Conservation (phyloP, 1,140 invertebrate species). For the Drosophila sproati region DNA sequence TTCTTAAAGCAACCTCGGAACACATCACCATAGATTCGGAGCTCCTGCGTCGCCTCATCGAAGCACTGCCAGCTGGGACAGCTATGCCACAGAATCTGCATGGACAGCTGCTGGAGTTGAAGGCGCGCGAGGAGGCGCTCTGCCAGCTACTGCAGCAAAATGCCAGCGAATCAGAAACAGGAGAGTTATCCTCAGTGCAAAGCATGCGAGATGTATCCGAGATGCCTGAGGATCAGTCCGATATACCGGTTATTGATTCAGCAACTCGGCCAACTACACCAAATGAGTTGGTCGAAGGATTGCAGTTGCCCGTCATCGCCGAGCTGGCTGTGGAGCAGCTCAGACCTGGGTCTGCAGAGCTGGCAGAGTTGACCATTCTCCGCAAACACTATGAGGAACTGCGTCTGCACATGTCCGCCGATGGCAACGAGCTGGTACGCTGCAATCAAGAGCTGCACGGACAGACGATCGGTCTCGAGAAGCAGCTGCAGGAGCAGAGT, state of each 20-base stretch:
- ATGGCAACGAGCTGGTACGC: slow-evolving; percentile 55
- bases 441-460: slow-evolving; percentile 58
- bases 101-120: slow-evolving; percentile 85
- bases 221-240: slow-evolving; percentile 47
- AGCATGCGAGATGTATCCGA: slow-evolving; percentile 72
- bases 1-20: slow-evolving; percentile 69
- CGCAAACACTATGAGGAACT: slow-evolving; percentile 75
- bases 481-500: slow-evolving; percentile 50
- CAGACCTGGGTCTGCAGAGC: slow-evolving; percentile 24
- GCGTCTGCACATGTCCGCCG: slow-evolving; percentile 63
- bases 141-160: slow-evolving; percentile 77
- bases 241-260: slow-evolving; percentile 41
- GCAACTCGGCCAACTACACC: slow-evolving; percentile 72
- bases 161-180: slow-evolving; percentile 57
- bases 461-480: slow-evolving; percentile 50
- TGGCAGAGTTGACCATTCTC: slow-evolving; percentile 54
- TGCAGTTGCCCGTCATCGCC: slow-evolving; percentile 53
- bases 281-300: slow-evolving; percentile 43
- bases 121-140: slow-evolving; percentile 87
- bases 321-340: slow-evolving; percentile 9
- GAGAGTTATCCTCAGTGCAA: slow-evolving; percentile 72
- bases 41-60: slow-evolving; percentile 86
- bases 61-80: slow-evolving; percentile 84
- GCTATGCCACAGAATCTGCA: slow-evolving; percentile 86
- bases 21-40: slow-evolving; percentile 86